Percentiles rank a stretch among this genome's conserved stretches.
These are phyloP conservation scores for Aquatica leii DNA, from an alignment of 2,888 invertebrate genomes.

Conservation along the genomic window DNA sequence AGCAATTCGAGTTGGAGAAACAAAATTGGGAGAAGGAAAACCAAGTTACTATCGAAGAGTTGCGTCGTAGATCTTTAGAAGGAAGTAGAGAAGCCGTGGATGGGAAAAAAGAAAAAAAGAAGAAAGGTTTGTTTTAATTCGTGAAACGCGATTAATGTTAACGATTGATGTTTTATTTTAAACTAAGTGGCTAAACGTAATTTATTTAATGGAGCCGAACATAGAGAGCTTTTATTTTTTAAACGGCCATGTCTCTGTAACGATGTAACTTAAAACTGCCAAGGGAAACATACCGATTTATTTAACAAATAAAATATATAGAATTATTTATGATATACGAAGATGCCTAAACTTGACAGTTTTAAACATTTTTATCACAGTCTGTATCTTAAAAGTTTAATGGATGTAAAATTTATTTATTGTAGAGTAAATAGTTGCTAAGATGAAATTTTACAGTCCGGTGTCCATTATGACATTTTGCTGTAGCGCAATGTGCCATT, in stretches of 20 bases:
- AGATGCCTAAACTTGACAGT: slow-evolving; percentile 39
- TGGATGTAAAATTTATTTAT: slow-evolving; percentile 32
- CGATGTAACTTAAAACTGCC: slow-evolving; percentile 28
- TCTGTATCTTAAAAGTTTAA: slow-evolving; percentile 36
- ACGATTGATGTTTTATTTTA: slow-evolving; percentile 1
- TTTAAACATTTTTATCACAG: slow-evolving; percentile 36
- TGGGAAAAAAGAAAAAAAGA: slow-evolving; percentile 90
- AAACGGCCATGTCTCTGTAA: slow-evolving; percentile 24
- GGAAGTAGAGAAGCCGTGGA: slow-evolving; percentile 89
- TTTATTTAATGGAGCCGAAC: background rate
- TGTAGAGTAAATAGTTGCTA: slow-evolving; percentile 35
- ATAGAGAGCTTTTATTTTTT: slow-evolving; percentile 28
- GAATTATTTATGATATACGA: background rate
- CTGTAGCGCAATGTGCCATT: slow-evolving; percentile 56
- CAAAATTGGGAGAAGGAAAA: slow-evolving; percentile 90
- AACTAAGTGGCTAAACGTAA: background rate
- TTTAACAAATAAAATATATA: slow-evolving; percentile 1
- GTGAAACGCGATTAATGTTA: background rate
- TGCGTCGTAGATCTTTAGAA: slow-evolving; percentile 86
- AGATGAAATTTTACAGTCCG: slow-evolving; percentile 40
- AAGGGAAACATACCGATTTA: slow-evolving; percentile 13
- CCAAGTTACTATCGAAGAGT: slow-evolving; percentile 88
- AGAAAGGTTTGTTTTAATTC: slow-evolving; percentile 86
- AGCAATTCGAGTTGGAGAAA: slow-evolving; percentile 85
- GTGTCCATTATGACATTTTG: slow-evolving; percentile 53